Evolutionary conservation across 2,113 vertebrate species (phyloP).

Genomic region (Lepisosteus oculatus): DNA sequence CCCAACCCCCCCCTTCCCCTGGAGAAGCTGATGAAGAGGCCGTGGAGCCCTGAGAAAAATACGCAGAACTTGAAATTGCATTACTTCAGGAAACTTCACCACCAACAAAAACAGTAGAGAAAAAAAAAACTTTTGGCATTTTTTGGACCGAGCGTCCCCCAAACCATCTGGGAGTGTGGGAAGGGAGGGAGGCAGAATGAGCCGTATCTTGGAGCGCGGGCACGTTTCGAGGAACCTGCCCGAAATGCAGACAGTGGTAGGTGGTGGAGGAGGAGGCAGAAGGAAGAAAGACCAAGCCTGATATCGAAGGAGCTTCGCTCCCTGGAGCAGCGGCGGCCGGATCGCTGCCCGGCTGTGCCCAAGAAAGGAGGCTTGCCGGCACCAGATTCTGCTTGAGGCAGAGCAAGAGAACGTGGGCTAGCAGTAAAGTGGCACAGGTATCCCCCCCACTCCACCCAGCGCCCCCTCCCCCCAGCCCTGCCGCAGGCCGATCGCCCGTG

Average conservation of each 20-base stretch:
- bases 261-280: not conserved
- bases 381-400: not conserved
- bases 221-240: not conserved
- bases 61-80: not conserved
- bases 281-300: not conserved
- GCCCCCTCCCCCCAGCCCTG: not conserved
- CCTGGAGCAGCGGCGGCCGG: not conserved
- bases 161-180: no score
- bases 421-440: not conserved
- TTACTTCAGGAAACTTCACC: not conserved
- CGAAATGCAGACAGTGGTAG: not conserved
- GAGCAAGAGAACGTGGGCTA: slow-evolving; percentile 7
- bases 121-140: no score
- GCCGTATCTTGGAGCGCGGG: no score
- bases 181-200: no score
- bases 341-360: not conserved
- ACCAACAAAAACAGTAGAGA: slow-evolving; percentile 4
- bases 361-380: not conserved
- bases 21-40: no score
- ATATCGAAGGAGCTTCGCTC: not conserved
- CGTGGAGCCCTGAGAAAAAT: slow-evolving; percentile 5
- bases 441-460: not conserved
- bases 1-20: not conserved
- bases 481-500: not conserved
- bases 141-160: no score